Conservation (phyloP, 2,888 invertebrate genomes). For the Phengaris alcon region DNA sequence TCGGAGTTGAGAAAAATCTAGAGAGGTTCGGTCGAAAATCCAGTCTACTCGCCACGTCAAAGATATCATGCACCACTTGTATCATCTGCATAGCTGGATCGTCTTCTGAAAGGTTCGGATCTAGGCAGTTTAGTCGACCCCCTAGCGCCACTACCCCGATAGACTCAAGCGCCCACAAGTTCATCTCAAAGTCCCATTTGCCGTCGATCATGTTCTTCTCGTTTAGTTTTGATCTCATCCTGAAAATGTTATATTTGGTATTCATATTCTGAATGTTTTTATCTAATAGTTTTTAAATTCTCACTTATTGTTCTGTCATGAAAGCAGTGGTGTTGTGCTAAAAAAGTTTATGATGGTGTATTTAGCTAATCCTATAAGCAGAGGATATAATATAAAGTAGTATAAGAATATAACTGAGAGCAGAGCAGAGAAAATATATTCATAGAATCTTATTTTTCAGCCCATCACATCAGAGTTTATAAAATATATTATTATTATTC, state of each 20-base stretch:
- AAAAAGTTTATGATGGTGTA: too few species aligned
- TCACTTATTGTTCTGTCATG: too few species aligned
- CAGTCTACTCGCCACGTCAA: slow-evolving; percentile 46
- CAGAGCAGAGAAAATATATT: too few species aligned
- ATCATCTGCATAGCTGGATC: slow-evolving; percentile 54
- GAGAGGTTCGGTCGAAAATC: slow-evolving; percentile 59
- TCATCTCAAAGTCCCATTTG: slow-evolving; percentile 76
- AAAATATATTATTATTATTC: too few species aligned
- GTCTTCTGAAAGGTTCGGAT: slow-evolving; percentile 50
- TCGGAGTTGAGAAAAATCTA: slow-evolving; percentile 52
- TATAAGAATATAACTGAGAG: too few species aligned
- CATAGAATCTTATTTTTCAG: too few species aligned
- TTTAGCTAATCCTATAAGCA: too few species aligned
- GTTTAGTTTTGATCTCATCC: slow-evolving; percentile 73
- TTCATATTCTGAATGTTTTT: too few species aligned
- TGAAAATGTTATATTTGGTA: slow-evolving; percentile 47
- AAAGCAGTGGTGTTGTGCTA: too few species aligned
- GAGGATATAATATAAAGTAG: too few species aligned
- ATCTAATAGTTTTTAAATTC: too few species aligned
- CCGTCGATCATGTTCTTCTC: slow-evolving; percentile 74
- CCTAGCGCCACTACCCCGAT: slow-evolving; percentile 60
- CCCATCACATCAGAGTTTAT: too few species aligned
- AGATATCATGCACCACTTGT: slow-evolving; percentile 53
- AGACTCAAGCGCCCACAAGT: slow-evolving; percentile 82
- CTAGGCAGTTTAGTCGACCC: slow-evolving; percentile 55